Evolutionary conservation across 2,797 vertebrate genomes (phyloP).

Genomic region (Clarias fuscus): DNA sequence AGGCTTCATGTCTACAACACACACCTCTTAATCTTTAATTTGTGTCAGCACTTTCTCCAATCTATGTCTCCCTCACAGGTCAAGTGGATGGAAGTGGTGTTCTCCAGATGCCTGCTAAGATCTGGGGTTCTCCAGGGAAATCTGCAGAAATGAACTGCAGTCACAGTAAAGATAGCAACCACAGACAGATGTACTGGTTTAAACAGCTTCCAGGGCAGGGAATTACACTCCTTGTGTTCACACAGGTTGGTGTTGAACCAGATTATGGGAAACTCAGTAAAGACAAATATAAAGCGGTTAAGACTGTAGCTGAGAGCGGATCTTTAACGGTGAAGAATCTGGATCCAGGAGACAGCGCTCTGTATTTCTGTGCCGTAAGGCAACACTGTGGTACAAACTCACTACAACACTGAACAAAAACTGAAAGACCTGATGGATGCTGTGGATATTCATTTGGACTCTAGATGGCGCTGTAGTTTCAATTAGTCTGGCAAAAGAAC

Average conservation of each 20-base stretch:
- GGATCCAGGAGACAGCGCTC: constrained; percentile 24
- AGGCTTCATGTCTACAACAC: background rate
- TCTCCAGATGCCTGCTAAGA: constrained; percentile 4
- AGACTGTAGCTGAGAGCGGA: constrained; percentile 32
- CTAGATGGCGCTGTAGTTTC: constrained; percentile 18
- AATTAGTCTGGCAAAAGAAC: background rate
- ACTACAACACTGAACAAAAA: constrained; percentile 46
- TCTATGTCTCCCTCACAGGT: constrained; percentile 1
- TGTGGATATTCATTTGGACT: background rate
- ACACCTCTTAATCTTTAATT: background rate
- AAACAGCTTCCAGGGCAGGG: constrained; percentile 26
- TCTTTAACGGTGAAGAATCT: constrained; percentile 51
- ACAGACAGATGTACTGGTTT: constrained; percentile 52
- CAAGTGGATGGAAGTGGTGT: background rate
- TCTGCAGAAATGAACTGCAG: constrained; percentile 45
- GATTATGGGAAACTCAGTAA: background rate
- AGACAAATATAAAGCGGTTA: constrained; percentile 43
- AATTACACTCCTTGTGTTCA: constrained; percentile 32
- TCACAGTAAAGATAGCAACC: constrained; percentile 27
- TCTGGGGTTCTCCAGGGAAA: constrained; percentile 7
- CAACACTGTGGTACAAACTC: constrained; percentile 47
- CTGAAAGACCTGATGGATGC: background rate
- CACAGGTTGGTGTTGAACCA: constrained; percentile 8
- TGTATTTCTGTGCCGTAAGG: constrained; percentile 62
- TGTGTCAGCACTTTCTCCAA: background rate